A percentile compares a stretch with the other conserved stretches of the same genome.
Conservation (phyloP, 1,140 invertebrate species). For the Papilio xuthus region DNA sequence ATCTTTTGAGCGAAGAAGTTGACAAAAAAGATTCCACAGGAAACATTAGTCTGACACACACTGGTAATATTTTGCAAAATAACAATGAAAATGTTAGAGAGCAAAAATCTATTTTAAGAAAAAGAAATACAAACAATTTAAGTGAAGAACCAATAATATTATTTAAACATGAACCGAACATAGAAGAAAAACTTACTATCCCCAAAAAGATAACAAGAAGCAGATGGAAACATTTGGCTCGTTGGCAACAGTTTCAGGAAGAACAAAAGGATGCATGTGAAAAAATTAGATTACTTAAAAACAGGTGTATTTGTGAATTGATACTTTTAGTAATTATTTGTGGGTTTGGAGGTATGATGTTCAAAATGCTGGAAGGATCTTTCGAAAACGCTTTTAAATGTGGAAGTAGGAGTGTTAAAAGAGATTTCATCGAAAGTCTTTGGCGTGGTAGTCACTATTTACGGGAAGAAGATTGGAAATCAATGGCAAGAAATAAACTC, state of each 20-base stretch:
- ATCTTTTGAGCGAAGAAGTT: constrained; percentile 67
- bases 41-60: constrained; percentile 52
- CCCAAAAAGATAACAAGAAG: constrained; percentile 52
- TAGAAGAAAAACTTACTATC: constrained; percentile 50
- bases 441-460: constrained; percentile 91
- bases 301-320: constrained; percentile 85
- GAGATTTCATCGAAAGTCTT: constrained; percentile 91
- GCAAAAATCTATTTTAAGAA: constrained; percentile 61
- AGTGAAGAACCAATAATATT: constrained; percentile 14
- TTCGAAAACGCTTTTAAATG: constrained; percentile 94
- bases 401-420: constrained; percentile 91
- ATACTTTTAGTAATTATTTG: constrained; percentile 87
- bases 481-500: constrained; percentile 88
- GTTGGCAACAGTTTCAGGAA: constrained; percentile 82
- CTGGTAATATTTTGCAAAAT: neutral
- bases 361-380: constrained; percentile 89
- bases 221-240: constrained; percentile 72
- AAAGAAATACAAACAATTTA: constrained; percentile 54
- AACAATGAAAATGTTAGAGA: constrained; percentile 42
- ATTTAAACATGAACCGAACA: constrained; percentile 46
- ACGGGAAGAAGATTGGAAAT: constrained; percentile 94
- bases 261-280: constrained; percentile 83
- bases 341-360: constrained; percentile 89
- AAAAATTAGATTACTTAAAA: constrained; percentile 82
- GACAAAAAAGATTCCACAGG: constrained; percentile 58